phyloP scores from a whole-genome alignment of 1,140 invertebrate species.

The Eumaeus atala region DNA sequence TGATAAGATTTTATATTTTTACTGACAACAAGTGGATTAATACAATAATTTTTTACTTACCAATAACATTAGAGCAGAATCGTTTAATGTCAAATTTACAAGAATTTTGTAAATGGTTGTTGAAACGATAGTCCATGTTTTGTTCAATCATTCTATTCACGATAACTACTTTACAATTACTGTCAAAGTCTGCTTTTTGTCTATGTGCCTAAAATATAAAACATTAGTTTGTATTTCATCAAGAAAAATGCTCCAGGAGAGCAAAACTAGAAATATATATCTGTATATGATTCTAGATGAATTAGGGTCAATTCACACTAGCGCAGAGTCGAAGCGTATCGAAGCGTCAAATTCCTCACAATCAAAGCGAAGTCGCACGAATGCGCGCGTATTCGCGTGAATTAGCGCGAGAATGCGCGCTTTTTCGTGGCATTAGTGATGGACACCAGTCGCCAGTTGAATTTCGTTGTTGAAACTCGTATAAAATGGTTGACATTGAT shows the following conservation, averaged over 20 bases:
- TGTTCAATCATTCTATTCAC: conserved; percentile 93
- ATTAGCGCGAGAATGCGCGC: too few relatives aligned
- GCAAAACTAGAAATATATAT: neutral
- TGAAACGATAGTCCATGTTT: conserved; percentile 93
- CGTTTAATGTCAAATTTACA: conserved; percentile 85
- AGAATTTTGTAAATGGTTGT: conserved; percentile 86
- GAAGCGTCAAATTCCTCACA: too few relatives aligned
- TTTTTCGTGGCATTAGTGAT: too few relatives aligned
- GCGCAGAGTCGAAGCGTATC: too few relatives aligned
- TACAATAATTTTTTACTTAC: conserved; percentile 61
- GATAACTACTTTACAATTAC: conserved; percentile 89
- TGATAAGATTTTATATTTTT: neutral
- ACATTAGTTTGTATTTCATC: neutral
- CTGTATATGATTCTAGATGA: too few relatives aligned
- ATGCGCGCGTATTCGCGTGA: too few relatives aligned
- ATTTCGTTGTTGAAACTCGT: too few relatives aligned
- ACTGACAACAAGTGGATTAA: neutral
- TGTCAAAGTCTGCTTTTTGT: conserved; percentile 87
- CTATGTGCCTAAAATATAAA: conserved; percentile 79
- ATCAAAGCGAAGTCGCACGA: too few relatives aligned
- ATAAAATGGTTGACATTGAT: too few relatives aligned
- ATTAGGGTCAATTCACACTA: too few relatives aligned
- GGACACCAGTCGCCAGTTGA: too few relatives aligned
- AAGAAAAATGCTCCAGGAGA: neutral
- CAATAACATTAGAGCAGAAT: conserved; percentile 80